These are phyloP conservation scores for Lerema accius DNA, from an alignment of 1,140 invertebrate species.

Conservation along the genomic window DNA sequence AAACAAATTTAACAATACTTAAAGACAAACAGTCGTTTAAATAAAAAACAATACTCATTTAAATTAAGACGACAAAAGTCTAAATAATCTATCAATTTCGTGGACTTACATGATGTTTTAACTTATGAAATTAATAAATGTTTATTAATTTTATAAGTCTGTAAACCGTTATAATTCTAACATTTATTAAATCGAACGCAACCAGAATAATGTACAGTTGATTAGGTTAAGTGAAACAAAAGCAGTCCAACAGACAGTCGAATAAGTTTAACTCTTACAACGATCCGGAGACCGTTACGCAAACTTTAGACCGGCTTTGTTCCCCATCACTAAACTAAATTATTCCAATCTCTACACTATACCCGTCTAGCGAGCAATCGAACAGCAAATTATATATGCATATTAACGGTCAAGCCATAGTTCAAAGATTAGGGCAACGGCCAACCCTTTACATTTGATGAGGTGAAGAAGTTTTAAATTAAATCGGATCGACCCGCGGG, in stretches of 20 bases:
- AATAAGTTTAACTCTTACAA: constrained; percentile 68
- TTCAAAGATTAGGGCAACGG: constrained; percentile 82
- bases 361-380: constrained; percentile 75
- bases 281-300: constrained; percentile 72
- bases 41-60: background rate
- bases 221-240: constrained; percentile 54
- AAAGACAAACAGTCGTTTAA: background rate
- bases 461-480: constrained; percentile 78
- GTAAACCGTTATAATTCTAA: too few species aligned
- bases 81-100: too few species aligned
- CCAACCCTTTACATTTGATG: constrained; percentile 72
- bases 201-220: constrained; percentile 43
- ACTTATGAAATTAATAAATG: too few species aligned
- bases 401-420: constrained; percentile 82
- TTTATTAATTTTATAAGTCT: too few species aligned
- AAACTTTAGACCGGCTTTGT: constrained; percentile 72
- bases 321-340: constrained; percentile 81
- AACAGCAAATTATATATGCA: constrained; percentile 81
- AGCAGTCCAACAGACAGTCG: constrained; percentile 46
- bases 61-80: too few species aligned
- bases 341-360: constrained; percentile 76
- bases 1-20: background rate
- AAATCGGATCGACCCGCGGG: constrained; percentile 60
- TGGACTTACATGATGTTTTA: too few species aligned
- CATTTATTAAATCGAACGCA: background rate